Percentiles rank a stretch among this genome's conserved stretches.
phyloP scores from a whole-genome alignment of 2,797 vertebrate species.

The Nothura maculosa region DNA sequence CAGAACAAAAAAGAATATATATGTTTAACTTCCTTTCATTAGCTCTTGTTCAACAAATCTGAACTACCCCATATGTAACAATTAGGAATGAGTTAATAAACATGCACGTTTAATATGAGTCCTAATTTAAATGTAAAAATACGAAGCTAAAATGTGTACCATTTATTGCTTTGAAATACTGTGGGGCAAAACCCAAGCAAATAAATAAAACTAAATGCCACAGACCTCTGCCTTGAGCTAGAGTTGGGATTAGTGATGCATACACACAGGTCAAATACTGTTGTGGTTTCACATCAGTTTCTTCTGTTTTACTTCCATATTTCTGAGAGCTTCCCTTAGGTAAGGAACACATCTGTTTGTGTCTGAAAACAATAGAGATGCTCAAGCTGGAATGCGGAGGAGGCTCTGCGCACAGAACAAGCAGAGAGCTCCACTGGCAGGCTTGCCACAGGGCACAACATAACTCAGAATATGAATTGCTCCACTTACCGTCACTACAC shows the following conservation, averaged over 20 bases:
- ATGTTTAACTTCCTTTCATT: neutral
- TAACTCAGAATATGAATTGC: constrained; percentile 77
- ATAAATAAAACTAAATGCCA: constrained; percentile 58
- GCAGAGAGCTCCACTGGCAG: constrained; percentile 69
- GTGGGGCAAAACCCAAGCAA: constrained; percentile 20
- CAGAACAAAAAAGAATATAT: neutral
- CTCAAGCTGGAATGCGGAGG: constrained; percentile 73
- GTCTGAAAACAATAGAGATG: constrained; percentile 68
- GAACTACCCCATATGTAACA: neutral
- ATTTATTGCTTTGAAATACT: neutral
- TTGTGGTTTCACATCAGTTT: constrained; percentile 75
- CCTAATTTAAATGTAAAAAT: neutral
- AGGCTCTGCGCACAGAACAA: constrained; percentile 74
- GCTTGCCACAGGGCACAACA: constrained; percentile 75
- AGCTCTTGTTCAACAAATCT: neutral
- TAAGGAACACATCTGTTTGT: constrained; percentile 74
- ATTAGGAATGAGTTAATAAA: neutral
- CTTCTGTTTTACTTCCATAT: constrained; percentile 76
- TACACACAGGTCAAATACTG: constrained; percentile 71
- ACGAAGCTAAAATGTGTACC: neutral
- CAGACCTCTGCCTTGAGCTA: constrained; percentile 69
- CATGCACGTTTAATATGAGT: neutral
- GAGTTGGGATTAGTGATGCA: constrained; percentile 68
- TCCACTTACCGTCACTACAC: constrained; percentile 66
- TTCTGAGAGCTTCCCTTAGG: constrained; percentile 75